Evolutionary conservation across 2,888 invertebrate genomes (phyloP), one percentile per base, ranked within the genome.

Genomic region (Ptilodon capucinus): DNA sequence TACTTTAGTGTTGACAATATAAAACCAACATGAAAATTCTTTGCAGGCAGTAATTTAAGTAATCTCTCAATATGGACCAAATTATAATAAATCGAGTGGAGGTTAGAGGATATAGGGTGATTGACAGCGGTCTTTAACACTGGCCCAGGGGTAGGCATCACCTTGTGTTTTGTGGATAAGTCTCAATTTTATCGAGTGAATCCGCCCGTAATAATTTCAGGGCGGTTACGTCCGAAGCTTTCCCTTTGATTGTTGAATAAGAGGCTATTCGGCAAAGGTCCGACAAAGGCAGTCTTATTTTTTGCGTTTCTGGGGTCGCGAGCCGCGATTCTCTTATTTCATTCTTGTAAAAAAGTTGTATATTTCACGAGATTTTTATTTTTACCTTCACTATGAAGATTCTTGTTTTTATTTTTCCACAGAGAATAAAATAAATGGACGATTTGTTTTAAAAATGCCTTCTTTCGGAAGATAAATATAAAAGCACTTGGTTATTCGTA

Each of bases 11-110:
- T 28, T 48, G 54, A 56, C 52, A 46, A 49, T 51, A 64, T 66
- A 63, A 71, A 74, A 66, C 60, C 69, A 62, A 71, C 61, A 64
- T 54, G 64, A 60, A 71, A 67, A 68, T 70, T 67, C 54, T 70
- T 71, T 66, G 70, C 65, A 64, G 64, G 60, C 65, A 53, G 53
- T 54, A 68, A 57, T 51, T 57, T 66, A 53, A 53, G 50, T 42
- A 60, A 57, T 62, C 51, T 47, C 64, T 65, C 56, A 76, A 67
- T 58, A 61, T 54, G 48, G 64, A 54, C 61, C 58, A 67, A 64
- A 80, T 81, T 81, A 84, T 84, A 84, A 84, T 81, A 86, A 84
- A 86, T 85, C 82, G 79, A 77, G 74, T 69, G 62, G 68, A 79
- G 81, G 81, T 81, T 80, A 79, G 73, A 65, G 81, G 83, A 81